These are phyloP conservation scores for Trematomus bernacchii DNA, from an alignment of 2,797 vertebrate genomes.

Conservation along the genomic window DNA sequence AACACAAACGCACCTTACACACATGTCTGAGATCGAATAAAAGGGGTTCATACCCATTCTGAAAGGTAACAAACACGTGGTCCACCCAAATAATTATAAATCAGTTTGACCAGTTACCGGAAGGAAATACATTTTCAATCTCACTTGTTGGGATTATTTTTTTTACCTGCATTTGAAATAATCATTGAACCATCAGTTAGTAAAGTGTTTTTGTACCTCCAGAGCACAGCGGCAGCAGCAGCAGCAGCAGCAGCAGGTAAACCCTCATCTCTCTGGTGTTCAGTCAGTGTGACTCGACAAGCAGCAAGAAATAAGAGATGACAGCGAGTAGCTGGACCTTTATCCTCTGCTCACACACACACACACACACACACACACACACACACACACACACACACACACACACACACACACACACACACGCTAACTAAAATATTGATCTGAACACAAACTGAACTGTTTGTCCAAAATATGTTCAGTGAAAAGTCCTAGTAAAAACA, in stretches of 20 bases:
- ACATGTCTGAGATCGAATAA: background rate
- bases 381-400: slow-evolving; percentile 13
- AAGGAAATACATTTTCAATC: too few relatives aligned
- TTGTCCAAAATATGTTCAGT: slow-evolving; percentile 16
- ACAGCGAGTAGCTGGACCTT: background rate
- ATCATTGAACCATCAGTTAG: background rate
- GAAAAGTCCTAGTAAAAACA: background rate
- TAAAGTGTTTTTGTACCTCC: slow-evolving; percentile 29
- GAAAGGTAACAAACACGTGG: too few relatives aligned
- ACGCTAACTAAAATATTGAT: background rate
- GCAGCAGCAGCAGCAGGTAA: slow-evolving; percentile 50
- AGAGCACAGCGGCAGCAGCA: slow-evolving; percentile 47
- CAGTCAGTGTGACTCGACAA: too few relatives aligned
- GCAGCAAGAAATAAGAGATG: too few relatives aligned
- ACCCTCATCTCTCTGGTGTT: slow-evolving; percentile 48
- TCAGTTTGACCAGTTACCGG: too few relatives aligned
- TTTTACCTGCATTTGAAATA: background rate
- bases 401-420: too few relatives aligned
- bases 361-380: slow-evolving; percentile 6
- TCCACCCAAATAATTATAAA: too few relatives aligned
- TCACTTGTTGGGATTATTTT: too few relatives aligned
- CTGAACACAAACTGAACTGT: slow-evolving; percentile 19
- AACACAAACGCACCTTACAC: slow-evolving; percentile 25
- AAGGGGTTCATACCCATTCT: background rate
- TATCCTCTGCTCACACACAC: slow-evolving; percentile 22